These are phyloP conservation scores for Myxocyprinus asiaticus DNA, from an alignment of 2,113 vertebrate genomes.

Conservation along the genomic window DNA sequence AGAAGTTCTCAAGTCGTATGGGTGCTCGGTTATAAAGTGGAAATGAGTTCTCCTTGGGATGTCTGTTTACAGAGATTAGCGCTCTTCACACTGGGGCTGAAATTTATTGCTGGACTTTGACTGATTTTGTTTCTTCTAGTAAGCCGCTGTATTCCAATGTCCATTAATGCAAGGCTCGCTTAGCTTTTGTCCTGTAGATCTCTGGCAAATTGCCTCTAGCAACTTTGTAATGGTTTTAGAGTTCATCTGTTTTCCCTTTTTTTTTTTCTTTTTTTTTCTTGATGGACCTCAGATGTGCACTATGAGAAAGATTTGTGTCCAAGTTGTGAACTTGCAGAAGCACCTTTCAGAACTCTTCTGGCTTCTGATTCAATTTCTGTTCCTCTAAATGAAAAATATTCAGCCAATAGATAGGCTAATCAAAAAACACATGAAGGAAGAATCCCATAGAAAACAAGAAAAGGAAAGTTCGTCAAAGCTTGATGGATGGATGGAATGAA, in stretches of 20 bases:
- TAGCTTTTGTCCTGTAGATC: slow-evolving; percentile 14
- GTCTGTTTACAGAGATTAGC: slow-evolving; percentile 4
- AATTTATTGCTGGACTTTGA: no score
- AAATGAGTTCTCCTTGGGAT: slow-evolving; percentile 11
- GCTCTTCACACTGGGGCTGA: not conserved
- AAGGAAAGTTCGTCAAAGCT: no score
- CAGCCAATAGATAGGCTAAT: no score
- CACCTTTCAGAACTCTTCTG: no score
- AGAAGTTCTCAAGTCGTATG: slow-evolving; percentile 40
- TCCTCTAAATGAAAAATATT: no score
- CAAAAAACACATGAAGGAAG: no score
- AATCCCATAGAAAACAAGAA: no score
- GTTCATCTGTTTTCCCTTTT: slow-evolving; percentile 15
- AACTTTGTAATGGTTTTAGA: not conserved
- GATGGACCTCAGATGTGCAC: not conserved
- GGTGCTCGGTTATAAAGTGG: slow-evolving; percentile 14
- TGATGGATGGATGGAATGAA: no score
- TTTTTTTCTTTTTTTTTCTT: not conserved
- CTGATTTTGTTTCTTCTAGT: not conserved
- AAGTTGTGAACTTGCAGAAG: not conserved
- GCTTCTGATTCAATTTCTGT: no score
- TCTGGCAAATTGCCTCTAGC: slow-evolving; percentile 16
- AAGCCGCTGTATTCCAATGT: not conserved
- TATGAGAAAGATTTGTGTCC: not conserved
- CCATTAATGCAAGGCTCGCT: not conserved